Conservation (phyloP, 2,797 vertebrate genomes). For the Cyclopterus lumpus region DNA sequence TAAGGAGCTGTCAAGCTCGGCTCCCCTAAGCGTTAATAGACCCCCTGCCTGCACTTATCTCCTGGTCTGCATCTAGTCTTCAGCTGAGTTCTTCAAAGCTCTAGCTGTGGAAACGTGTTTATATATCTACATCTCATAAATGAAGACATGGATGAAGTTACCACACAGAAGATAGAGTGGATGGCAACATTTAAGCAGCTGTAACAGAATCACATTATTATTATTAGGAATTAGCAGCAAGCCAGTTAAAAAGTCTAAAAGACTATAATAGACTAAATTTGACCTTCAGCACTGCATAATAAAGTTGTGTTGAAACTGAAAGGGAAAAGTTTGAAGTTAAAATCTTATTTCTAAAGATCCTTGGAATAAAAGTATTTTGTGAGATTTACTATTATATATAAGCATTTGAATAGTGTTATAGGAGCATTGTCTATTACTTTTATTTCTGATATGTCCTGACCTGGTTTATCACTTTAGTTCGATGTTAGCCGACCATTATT, state of each 20-base stretch:
- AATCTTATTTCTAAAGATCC: neutral
- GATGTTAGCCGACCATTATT: too few relatives aligned
- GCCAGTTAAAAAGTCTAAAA: neutral
- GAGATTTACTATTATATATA: too few relatives aligned
- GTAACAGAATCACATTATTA: neutral
- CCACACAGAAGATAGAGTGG: neutral
- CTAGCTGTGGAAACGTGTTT: constrained; percentile 35
- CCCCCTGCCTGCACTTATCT: constrained; percentile 77
- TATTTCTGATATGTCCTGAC: too few relatives aligned
- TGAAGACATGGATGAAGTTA: constrained; percentile 23
- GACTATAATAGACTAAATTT: neutral
- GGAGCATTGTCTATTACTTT: too few relatives aligned
- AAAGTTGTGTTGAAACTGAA: neutral
- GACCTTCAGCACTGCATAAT: neutral
- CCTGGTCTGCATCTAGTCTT: constrained; percentile 69
- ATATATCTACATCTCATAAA: constrained; percentile 38
- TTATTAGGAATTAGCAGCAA: neutral
- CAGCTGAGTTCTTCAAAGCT: constrained; percentile 68
- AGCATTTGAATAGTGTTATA: too few relatives aligned
- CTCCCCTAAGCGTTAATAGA: constrained; percentile 81
- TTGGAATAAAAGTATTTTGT: neutral
- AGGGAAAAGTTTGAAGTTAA: neutral
- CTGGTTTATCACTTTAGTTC: too few relatives aligned
- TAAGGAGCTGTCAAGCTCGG: constrained; percentile 79
- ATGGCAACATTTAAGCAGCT: constrained; percentile 6